phyloP scores from a whole-genome alignment of 30 jellyfish, hydroid and myxozoan genomes.

The Morbakka virulenta region DNA sequence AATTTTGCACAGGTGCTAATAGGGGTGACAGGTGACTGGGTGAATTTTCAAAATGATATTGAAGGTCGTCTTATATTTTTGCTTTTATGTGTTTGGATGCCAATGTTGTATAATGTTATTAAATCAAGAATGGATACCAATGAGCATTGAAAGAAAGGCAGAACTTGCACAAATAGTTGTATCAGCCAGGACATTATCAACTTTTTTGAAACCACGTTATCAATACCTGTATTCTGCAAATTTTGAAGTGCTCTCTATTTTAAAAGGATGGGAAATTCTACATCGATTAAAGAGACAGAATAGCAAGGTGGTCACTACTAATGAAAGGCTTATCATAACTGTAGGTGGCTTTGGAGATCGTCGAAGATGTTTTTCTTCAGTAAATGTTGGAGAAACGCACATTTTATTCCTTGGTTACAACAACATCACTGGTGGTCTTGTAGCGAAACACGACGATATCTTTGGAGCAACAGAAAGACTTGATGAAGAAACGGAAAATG shows the following conservation, averaged over 20 bases:
- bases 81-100: not conserved
- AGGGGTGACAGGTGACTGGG: not conserved
- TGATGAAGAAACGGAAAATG: constrained; percentile 76
- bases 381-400: constrained; percentile 89
- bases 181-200: constrained; percentile 67
- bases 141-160: constrained; percentile 71
- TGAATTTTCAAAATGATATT: not conserved
- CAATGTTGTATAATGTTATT: constrained; percentile 74
- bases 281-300: constrained; percentile 56
- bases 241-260: constrained; percentile 73
- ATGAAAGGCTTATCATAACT: constrained; percentile 49
- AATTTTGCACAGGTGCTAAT: not conserved
- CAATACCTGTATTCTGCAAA: constrained; percentile 73
- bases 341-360: constrained; percentile 95
- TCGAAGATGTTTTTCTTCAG: constrained; percentile 88
- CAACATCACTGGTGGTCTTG: constrained; percentile 44
- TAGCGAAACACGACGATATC: constrained; percentile 91
- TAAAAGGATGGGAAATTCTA: constrained; percentile 84
- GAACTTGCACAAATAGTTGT: constrained; percentile 85
- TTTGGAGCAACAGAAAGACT: constrained; percentile 98
- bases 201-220: constrained; percentile 47
- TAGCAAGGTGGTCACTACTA: constrained; percentile 63
- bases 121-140: constrained; percentile 87
- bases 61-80: not conserved
- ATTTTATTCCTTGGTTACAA: constrained; percentile 79